Percentiles rank a stretch among this genome's conserved stretches.
phyloP scores from a whole-genome alignment of 2,113 vertebrate species.

The Nanorana parkeri region DNA sequence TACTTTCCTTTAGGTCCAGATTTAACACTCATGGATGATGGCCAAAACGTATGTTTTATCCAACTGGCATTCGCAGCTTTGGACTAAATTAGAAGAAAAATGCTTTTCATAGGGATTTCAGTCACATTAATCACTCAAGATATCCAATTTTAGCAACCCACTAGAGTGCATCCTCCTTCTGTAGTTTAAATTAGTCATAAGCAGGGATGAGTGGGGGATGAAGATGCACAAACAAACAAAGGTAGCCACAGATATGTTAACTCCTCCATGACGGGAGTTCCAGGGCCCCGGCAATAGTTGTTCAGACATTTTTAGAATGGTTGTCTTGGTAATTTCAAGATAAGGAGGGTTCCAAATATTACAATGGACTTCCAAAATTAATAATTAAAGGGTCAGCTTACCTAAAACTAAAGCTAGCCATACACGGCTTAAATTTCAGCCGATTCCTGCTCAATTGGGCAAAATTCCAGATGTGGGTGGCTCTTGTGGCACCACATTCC shows the following conservation, averaged over 20 bases:
- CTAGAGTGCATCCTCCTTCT: constrained; percentile 16
- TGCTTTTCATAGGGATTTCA: neutral
- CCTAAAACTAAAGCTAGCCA: too few relatives aligned
- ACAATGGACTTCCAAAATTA: too few relatives aligned
- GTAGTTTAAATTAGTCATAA: constrained; percentile 28
- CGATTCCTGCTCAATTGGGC: too few relatives aligned
- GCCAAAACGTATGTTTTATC: constrained; percentile 27
- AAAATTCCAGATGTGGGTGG: too few relatives aligned
- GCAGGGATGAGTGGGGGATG: constrained; percentile 21
- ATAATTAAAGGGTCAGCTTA: too few relatives aligned
- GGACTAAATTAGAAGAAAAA: constrained; percentile 27
- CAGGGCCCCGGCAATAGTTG: too few relatives aligned
- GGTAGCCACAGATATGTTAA: neutral
- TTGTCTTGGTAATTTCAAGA: too few relatives aligned
- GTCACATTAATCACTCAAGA: constrained; percentile 26
- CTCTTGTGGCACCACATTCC: too few relatives aligned
- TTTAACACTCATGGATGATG: neutral
- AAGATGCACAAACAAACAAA: constrained; percentile 28
- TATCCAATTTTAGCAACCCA: constrained; percentile 9
- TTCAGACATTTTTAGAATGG: too few relatives aligned
- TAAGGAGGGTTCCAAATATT: too few relatives aligned
- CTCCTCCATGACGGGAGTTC: too few relatives aligned
- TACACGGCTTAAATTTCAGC: too few relatives aligned
- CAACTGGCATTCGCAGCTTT: constrained; percentile 40
- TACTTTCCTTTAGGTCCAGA: constrained; percentile 28